These are phyloP conservation scores for Varanus komodoensis DNA, from an alignment of 2,113 vertebrate genomes.

Conservation along the genomic window DNA sequence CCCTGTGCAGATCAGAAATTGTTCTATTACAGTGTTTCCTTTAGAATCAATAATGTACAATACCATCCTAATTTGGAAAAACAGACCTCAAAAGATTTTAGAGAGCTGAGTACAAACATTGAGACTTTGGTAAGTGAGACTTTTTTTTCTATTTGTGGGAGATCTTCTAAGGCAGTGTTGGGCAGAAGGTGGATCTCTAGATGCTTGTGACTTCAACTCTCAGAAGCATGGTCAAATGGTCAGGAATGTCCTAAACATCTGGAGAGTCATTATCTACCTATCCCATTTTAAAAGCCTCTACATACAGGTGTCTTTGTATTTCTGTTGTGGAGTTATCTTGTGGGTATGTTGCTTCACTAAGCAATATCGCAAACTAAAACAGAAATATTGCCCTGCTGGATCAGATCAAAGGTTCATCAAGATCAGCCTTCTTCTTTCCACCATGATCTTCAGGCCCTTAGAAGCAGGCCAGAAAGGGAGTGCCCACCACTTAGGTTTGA, in stretches of 20 bases:
- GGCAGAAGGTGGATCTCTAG: too few relatives aligned
- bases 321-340: neutral
- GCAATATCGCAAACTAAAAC: neutral
- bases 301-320: neutral
- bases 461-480: too few relatives aligned
- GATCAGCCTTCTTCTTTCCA: neutral
- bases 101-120: conserved; percentile 65
- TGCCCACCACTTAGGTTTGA: too few relatives aligned
- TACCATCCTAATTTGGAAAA: conserved; percentile 62
- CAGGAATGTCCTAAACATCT: too few relatives aligned
- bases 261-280: too few relatives aligned
- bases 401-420: too few relatives aligned
- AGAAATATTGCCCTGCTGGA: too few relatives aligned
- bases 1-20: conserved; percentile 66
- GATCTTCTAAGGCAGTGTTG: neutral
- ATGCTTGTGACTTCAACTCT: too few relatives aligned
- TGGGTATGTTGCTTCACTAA: neutral
- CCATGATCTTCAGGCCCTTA: too few relatives aligned
- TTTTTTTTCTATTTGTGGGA: neutral
- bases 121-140: conserved; percentile 69
- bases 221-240: too few relatives aligned
- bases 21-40: conserved; percentile 71
- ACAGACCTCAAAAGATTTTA: conserved; percentile 71
- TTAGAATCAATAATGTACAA: conserved; percentile 65
- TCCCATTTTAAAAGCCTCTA: neutral